Evolutionary conservation across 2,797 vertebrate genomes (phyloP), one percentile per base, ranked within the genome.

Genomic region (Gymnothorax reevesii): DNA sequence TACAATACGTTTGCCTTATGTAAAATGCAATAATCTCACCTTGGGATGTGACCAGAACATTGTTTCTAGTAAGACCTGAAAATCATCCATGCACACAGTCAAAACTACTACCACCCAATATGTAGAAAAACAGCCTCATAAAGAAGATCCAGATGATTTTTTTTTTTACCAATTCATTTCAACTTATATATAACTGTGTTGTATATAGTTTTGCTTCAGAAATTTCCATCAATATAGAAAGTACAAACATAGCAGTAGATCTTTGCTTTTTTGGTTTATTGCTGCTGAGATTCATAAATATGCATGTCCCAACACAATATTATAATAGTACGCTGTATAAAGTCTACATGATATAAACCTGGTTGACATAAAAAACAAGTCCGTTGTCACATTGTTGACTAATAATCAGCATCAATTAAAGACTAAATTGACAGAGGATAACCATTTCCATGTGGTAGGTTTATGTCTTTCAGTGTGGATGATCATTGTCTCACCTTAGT

Each of bases 401-500:
- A 25, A 69, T 75, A 75, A 22, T 77, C 42, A 49, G 73, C 33
- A 52, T 77, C 20, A 73, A 27, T 77, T 13, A 27, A 13, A 27
- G 33, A 49, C 1, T 13, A 12, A 3, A 33, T 75, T 75, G 42
- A 42, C 27, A 42, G 10, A 49, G 73, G 71, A 49, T 77, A 77
- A 49, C 13, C 7, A 17, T 77, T 42, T 9, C 71, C 27, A 75
- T 33, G 73, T 6, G 4, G 17, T 20, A 22, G 15, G 20, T 20
- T 54, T 54, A 8, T 20, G 20, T 52, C 52, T 10, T 49, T n/a
- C 52, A 77, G 73, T 49, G 33, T 77, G 52, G 20, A 54, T 49
- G 25, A 52, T 8, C 52, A 52, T 22, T 17, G 0, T 25, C 90
- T 25, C 89, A 97, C 96, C 95, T 96, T 97, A 20, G 96, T 97